Percentiles rank a stretch among this genome's conserved stretches.
Evolutionary conservation across 2,888 invertebrate species (phyloP).

Genomic region (Branchellion lobata): DNA sequence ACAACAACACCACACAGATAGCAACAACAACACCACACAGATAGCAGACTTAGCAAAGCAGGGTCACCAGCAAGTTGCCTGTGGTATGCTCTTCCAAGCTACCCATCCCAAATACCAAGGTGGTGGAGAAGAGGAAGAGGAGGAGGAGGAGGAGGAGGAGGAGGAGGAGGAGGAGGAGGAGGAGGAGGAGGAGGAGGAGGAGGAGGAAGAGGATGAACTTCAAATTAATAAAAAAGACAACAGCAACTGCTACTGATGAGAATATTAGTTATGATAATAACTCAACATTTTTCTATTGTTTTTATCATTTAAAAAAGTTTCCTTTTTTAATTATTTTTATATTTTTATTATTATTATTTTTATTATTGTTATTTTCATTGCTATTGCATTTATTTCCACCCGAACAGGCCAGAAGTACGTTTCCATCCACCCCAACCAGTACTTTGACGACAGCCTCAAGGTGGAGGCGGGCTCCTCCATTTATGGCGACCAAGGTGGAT

Average conservation of each 20-base stretch:
- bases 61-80: constrained; percentile 84
- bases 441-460: constrained; percentile 78
- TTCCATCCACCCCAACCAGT: constrained; percentile 87
- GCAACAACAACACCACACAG: constrained; percentile 57
- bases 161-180: constrained; percentile 13
- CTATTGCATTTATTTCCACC: too few relatives aligned
- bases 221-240: neutral
- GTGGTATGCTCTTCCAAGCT: constrained; percentile 76
- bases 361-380: too few relatives aligned
- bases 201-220: neutral
- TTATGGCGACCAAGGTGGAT: neutral
- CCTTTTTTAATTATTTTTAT: too few relatives aligned
- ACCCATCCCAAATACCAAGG: constrained; percentile 44
- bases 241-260: too few relatives aligned
- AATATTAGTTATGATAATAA: too few relatives aligned
- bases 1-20: neutral
- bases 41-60: constrained; percentile 73
- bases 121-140: neutral
- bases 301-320: too few relatives aligned
- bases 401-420: constrained; percentile 65
- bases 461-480: constrained; percentile 55
- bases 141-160: neutral
- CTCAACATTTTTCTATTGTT: too few relatives aligned
- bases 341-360: too few relatives aligned
- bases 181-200: neutral